Conservation (phyloP, 1,140 invertebrate species). For the Drosophila azteca region DNA sequence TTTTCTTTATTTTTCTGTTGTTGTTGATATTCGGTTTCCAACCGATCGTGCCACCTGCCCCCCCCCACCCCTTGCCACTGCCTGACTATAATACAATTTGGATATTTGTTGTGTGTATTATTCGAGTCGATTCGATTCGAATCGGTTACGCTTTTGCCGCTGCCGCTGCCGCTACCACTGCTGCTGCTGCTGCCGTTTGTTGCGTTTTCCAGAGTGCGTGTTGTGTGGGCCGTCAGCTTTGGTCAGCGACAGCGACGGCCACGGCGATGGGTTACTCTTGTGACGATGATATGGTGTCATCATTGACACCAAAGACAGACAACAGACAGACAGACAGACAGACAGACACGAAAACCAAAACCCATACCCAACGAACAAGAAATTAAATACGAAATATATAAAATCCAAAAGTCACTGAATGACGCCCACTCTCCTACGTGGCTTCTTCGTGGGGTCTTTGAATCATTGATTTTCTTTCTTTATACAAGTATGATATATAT, state of each 20-base stretch:
- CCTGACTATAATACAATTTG: slow-evolving; percentile 5
- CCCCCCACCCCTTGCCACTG: neutral
- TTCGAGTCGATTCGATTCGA: slow-evolving; percentile 16
- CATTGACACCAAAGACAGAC: slow-evolving; percentile 63
- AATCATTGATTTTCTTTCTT: slow-evolving; percentile 24
- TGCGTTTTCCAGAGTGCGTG: slow-evolving; percentile 18
- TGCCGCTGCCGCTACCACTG: too few species aligned
- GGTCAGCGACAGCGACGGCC: slow-evolving; percentile 14
- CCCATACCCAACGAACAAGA: slow-evolving; percentile 31
- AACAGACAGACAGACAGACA: too few species aligned
- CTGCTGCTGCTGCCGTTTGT: slow-evolving; percentile 12
- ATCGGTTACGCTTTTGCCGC: slow-evolving; percentile 29
- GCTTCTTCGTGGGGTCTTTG: slow-evolving; percentile 6
- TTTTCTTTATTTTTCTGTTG: slow-evolving; percentile 30
- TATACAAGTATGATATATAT: too few species aligned
- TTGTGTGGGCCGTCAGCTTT: slow-evolving; percentile 40
- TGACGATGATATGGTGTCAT: slow-evolving; percentile 70
- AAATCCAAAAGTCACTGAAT: slow-evolving; percentile 34
- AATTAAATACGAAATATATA: slow-evolving; percentile 36
- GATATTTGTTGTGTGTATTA: slow-evolving; percentile 7
- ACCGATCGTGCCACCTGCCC: neutral
- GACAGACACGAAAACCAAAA: neutral
- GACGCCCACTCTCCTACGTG: slow-evolving; percentile 15
- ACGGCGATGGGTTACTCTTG: slow-evolving; percentile 17
- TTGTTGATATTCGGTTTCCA: slow-evolving; percentile 19